Conservation (phyloP, 2,797 vertebrate species). For the Gobionotothen gibberifrons region DNA sequence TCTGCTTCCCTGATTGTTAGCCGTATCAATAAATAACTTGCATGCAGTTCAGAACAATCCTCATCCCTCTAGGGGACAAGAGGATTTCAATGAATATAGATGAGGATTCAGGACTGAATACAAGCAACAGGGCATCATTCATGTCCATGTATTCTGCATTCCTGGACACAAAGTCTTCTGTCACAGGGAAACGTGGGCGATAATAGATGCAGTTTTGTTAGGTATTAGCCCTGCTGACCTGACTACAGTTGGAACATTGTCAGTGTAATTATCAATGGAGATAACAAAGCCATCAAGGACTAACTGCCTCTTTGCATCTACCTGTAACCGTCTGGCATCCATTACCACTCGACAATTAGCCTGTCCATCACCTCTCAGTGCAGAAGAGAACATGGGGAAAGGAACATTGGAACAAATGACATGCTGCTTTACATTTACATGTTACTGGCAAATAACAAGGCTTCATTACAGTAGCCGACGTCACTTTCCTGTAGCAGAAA, state of each 20-base stretch:
- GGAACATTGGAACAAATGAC: constrained; percentile 15
- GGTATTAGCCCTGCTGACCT: constrained; percentile 67
- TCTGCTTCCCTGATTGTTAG: constrained; percentile 27
- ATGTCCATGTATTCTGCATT: constrained; percentile 51
- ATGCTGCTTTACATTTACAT: constrained; percentile 15
- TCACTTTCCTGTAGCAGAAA: constrained; percentile 2
- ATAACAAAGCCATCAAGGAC: constrained; percentile 67
- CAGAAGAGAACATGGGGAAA: constrained; percentile 12
- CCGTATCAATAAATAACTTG: constrained; percentile 63
- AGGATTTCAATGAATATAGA: constrained; percentile 77
- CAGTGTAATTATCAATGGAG: constrained; percentile 69
- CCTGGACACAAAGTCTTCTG: constrained; percentile 56
- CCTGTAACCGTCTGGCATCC: constrained; percentile 66
- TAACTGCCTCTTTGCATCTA: constrained; percentile 67
- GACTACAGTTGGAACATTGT: constrained; percentile 69
- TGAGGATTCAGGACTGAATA: constrained; percentile 63
- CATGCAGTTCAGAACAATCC: constrained; percentile 37
- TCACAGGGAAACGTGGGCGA: constrained; percentile 37
- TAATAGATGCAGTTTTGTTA: constrained; percentile 54
- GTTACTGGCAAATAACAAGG: neutral
- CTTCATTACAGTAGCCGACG: neutral
- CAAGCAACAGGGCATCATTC: constrained; percentile 58
- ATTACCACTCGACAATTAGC: constrained; percentile 68
- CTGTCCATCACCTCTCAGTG: constrained; percentile 45
- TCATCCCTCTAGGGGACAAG: constrained; percentile 47